Base-by-base conservation (phyloP, 2,888 invertebrate species). In the Melieria omissa region DNA sequence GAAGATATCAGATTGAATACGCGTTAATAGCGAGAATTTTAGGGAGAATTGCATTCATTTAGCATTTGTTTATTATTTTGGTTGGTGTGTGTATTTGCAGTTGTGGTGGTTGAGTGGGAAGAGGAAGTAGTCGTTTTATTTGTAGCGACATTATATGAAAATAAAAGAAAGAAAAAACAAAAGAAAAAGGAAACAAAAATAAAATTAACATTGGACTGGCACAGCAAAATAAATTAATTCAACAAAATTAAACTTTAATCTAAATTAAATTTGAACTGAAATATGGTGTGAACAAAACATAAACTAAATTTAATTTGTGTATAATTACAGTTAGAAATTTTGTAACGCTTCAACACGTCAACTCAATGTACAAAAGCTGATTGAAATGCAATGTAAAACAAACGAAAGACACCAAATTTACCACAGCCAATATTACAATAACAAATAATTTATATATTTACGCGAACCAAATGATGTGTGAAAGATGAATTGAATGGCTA, bases 81-180 rank as follows among this genome's bases (percentile, higher is more conserved):
- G 64, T 70, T 65, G 74, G 70, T 77, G 67, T 73, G 66, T 73
- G 73, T 68, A 72, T 29, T 29, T 29, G 29, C 65, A 71, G 70
- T 75, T 69, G 62, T 55, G 57, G 74, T 68, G 47, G 66, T 60
- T 60, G 41, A 71, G 57, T 41, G 71, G 63, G 65, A 62, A 57
- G 66, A 57, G 54, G 74, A 71, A 65, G 74, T 74, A 70, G 70
- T 74, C 72, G 77, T 65, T 49, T 66, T 64, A 66, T 70, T 57
- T 69, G 63, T 62, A 72, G 73, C 69, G 65, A 74, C 73, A 77
- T 72, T 66, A 73, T 74, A 73, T 61, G 75, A 70, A 74, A 76
- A 77, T 75, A 77, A 76, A 72, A 52, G 71, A 68, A 76, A 76
- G 75, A 76, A 71, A 75, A 75, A 77, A 62, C 70, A 74, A 76